phyloP scores from a whole-genome alignment of 2,113 vertebrate species.

The Anguilla rostrata region DNA sequence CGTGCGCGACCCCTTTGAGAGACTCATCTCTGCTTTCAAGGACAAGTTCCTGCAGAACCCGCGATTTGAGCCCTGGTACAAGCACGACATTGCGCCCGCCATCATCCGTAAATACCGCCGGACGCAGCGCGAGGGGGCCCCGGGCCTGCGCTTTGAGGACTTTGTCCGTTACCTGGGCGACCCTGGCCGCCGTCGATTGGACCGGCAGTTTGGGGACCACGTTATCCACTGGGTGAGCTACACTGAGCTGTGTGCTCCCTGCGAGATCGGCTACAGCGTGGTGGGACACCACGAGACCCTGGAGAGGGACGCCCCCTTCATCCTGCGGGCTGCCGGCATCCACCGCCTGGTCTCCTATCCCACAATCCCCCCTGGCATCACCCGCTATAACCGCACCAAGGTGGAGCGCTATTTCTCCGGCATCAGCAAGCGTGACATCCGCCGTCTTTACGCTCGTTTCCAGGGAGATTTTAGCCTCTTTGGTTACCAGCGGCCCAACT shows the following conservation, averaged over 20 bases:
- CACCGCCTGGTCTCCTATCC: conserved; percentile 86
- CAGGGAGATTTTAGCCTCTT: conserved; percentile 93
- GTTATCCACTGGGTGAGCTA: conserved; percentile 97
- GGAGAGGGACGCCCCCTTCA: conserved; percentile 85
- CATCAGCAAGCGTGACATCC: conserved; percentile 85
- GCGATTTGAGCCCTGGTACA: conserved; percentile 96
- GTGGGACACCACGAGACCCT: conserved; percentile 95
- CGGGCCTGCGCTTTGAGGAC: conserved; percentile 91
- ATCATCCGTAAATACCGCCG: conserved; percentile 86
- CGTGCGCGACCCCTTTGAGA: conserved; percentile 95
- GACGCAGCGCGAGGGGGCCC: conserved; percentile 49
- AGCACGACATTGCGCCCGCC: conserved; percentile 89
- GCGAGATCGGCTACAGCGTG: conserved; percentile 84
- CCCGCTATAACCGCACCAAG: conserved; percentile 89
- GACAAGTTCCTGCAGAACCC: conserved; percentile 98
- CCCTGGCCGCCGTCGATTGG: conserved; percentile 79
- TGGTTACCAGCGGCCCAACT: conserved; percentile 86
- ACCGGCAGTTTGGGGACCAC: conserved; percentile 89
- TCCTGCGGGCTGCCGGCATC: conserved; percentile 85
- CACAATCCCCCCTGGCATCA: conserved; percentile 90
- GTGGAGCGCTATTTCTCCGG: conserved; percentile 88
- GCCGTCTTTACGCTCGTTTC: conserved; percentile 82
- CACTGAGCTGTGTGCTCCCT: conserved; percentile 90
- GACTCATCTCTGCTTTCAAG: conserved; percentile 94
- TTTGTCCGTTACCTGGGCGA: conserved; percentile 95